Percentiles rank a stretch among this genome's conserved stretches.
phyloP scores from a whole-genome alignment of 2,113 vertebrate species.

The Gorilla gorilla region DNA sequence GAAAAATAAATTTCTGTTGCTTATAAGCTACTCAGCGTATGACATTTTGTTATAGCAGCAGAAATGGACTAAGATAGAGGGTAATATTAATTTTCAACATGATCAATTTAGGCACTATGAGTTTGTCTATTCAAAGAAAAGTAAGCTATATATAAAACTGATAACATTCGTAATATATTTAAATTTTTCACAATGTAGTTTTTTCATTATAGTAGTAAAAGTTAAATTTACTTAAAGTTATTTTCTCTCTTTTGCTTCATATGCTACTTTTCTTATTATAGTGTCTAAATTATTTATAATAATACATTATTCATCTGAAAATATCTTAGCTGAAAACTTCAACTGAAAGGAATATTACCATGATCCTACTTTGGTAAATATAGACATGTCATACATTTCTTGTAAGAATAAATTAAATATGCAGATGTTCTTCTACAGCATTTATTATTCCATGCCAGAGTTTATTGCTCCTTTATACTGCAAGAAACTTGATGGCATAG shows the following conservation, averaged over 20 bases:
- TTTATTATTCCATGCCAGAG: neutral
- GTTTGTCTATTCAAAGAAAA: slow-evolving; percentile 17
- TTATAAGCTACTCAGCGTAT: neutral
- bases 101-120: neutral
- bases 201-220: neutral
- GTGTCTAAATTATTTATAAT: neutral
- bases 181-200: neutral
- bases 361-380: neutral
- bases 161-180: neutral
- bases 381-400: neutral
- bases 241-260: neutral
- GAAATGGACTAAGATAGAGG: neutral
- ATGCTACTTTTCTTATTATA: neutral
- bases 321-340: neutral
- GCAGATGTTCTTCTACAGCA: neutral
- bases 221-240: neutral
- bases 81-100: neutral
- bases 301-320: neutral
- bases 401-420: slow-evolving; percentile 8
- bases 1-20: neutral
- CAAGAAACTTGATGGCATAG: neutral
- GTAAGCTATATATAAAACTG: neutral
- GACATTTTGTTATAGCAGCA: neutral
- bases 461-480: neutral
- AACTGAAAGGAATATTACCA: neutral